These are phyloP conservation scores for Pseudolaguvia tuberculata DNA, from an alignment of 2,113 vertebrate species.

Conservation along the genomic window DNA sequence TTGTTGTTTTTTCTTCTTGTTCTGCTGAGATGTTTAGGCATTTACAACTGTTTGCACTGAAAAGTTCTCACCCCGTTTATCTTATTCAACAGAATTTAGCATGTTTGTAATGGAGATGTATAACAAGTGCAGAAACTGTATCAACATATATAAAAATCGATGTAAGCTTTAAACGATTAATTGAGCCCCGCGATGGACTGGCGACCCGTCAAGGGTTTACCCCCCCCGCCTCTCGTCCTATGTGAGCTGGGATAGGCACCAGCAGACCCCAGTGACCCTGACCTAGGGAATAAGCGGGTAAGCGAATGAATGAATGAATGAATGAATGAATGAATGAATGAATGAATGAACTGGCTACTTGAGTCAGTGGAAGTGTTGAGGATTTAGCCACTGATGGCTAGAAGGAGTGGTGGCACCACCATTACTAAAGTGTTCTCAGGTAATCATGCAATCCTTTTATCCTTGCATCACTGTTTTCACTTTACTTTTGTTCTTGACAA, in stretches of 20 bases:
- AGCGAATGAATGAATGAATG: too few relatives aligned
- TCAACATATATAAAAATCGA: background rate
- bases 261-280: too few relatives aligned
- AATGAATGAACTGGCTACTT: background rate
- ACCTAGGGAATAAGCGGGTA: too few relatives aligned
- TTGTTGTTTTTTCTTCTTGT: background rate
- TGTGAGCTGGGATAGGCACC: too few relatives aligned
- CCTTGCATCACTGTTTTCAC: constrained; percentile 18
- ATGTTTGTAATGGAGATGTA: constrained; percentile 14
- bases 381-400: background rate
- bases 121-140: constrained; percentile 4
- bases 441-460: constrained; percentile 10
- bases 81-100: background rate
- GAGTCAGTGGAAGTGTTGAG: background rate
- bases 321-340: too few relatives aligned
- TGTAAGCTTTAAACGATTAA: background rate
- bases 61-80: constrained; percentile 23
- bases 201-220: too few relatives aligned
- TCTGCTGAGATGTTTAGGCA: background rate
- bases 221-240: too few relatives aligned
- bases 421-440: constrained; percentile 38
- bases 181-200: too few relatives aligned
- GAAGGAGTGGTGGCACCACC: background rate
- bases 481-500: constrained; percentile 13
- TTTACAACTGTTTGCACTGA: constrained; percentile 30